Evolutionary conservation across 2,888 invertebrate species (phyloP).

Genomic region (Leistus spinibarbis): DNA sequence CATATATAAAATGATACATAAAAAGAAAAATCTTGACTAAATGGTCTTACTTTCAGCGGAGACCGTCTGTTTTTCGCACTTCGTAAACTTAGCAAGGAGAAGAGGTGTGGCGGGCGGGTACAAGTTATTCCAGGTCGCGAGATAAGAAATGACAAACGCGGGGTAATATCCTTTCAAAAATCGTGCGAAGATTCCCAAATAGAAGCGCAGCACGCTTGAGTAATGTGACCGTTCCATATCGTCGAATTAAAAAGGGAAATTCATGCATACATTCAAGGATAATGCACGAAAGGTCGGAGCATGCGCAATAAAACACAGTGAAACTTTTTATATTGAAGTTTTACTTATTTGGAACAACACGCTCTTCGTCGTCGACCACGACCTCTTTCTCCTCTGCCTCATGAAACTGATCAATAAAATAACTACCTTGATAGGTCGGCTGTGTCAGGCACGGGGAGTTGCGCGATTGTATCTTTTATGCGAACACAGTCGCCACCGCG

Average conservation of each 20-base stretch:
- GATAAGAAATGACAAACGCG: constrained; percentile 46
- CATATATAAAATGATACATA: constrained; percentile 19
- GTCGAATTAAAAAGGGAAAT: constrained; percentile 46
- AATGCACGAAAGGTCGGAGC: constrained; percentile 38
- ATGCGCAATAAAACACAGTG: background rate
- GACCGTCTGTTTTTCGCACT: constrained; percentile 12
- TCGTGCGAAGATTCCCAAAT: constrained; percentile 44
- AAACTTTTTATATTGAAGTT: constrained; percentile 28
- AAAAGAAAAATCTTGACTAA: constrained; percentile 14
- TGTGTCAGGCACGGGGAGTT: constrained; percentile 42
- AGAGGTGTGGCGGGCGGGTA: constrained; percentile 2
- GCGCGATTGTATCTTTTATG: constrained; percentile 19
- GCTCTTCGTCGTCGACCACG: background rate
- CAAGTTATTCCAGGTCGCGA: constrained; percentile 18
- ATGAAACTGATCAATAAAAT: constrained; percentile 45
- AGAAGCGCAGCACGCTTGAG: constrained; percentile 34
- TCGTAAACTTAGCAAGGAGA: background rate
- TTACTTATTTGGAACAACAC: constrained; percentile 34
- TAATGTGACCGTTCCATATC: constrained; percentile 42
- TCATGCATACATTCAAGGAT: constrained; percentile 43
- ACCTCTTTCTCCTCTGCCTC: constrained; percentile 9
- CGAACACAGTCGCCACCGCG: constrained; percentile 4
- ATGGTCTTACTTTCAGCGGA: background rate
- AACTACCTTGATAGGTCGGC: constrained; percentile 44
- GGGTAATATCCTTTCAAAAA: constrained; percentile 44